Evolutionary conservation across 2,888 invertebrate species (phyloP).

Genomic region (Coelinius sp.): DNA sequence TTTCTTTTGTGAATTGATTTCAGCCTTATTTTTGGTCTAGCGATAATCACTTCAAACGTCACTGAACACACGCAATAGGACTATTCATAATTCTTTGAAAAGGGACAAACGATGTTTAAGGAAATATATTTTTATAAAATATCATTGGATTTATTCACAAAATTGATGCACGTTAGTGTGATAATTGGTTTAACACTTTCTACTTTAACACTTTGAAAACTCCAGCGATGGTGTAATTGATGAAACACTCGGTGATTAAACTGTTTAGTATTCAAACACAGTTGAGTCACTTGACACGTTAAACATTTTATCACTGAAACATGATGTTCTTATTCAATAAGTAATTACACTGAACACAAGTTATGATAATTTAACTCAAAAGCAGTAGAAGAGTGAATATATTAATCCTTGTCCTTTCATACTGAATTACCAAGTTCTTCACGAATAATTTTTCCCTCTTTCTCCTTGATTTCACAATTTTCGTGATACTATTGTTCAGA

Average conservation of each 20-base stretch:
- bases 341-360: neutral
- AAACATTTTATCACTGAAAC: neutral
- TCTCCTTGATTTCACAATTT: neutral
- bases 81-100: constrained; percentile 45
- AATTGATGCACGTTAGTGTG: neutral
- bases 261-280: neutral
- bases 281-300: neutral
- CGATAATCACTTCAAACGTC: constrained; percentile 41
- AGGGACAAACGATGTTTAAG: constrained; percentile 36
- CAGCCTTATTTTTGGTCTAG: neutral
- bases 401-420: neutral
- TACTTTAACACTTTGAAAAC: neutral
- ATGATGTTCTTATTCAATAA: neutral
- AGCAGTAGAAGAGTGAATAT: neutral
- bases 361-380: neutral
- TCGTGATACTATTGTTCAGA: neutral
- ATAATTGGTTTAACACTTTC: neutral
- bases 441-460: neutral
- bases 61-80: constrained; percentile 46
- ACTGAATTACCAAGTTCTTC: neutral
- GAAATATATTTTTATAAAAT: constrained; percentile 14
- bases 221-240: neutral
- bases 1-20: neutral
- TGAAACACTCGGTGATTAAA: neutral
- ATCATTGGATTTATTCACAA: neutral